These are phyloP conservation scores for Hassar affinis DNA, from an alignment of 2,113 vertebrate genomes.

Conservation along the genomic window DNA sequence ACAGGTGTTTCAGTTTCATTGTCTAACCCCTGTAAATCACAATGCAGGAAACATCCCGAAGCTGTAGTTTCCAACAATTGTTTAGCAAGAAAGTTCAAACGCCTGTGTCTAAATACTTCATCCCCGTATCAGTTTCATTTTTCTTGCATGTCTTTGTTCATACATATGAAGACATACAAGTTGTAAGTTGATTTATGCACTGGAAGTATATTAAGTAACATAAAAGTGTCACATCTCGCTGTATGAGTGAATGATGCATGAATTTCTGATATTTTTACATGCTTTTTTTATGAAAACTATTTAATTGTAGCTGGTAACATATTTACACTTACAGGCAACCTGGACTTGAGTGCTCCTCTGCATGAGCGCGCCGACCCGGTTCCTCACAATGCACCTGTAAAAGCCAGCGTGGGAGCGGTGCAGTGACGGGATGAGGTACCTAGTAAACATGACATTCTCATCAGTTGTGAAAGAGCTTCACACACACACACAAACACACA, in stretches of 20 bases:
- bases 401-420: conserved; percentile 90
- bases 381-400: conserved; percentile 97
- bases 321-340: conserved; percentile 90
- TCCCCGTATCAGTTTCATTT: not conserved
- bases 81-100: not conserved
- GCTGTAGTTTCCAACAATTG: not conserved
- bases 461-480: not conserved
- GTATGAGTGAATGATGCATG: not conserved
- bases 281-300: not conserved
- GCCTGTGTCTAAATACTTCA: not conserved
- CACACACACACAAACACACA: not conserved
- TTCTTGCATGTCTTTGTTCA: not conserved
- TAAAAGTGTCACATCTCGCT: not conserved
- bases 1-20: too few species aligned
- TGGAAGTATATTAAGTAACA: not conserved
- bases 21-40: too few species aligned
- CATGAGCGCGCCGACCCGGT: conserved; percentile 93
- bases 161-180: not conserved
- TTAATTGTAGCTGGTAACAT: not conserved
- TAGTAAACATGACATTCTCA: conserved; percentile 54
- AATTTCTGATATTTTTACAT: not conserved
- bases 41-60: not conserved
- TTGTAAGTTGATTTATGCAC: not conserved
- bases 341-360: conserved; percentile 94
- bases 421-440: conserved; percentile 93